Evolutionary conservation across 1,140 invertebrate genomes (phyloP), one percentile per base, ranked within the genome.

Genomic region (Dendrolimus punctatus): DNA sequence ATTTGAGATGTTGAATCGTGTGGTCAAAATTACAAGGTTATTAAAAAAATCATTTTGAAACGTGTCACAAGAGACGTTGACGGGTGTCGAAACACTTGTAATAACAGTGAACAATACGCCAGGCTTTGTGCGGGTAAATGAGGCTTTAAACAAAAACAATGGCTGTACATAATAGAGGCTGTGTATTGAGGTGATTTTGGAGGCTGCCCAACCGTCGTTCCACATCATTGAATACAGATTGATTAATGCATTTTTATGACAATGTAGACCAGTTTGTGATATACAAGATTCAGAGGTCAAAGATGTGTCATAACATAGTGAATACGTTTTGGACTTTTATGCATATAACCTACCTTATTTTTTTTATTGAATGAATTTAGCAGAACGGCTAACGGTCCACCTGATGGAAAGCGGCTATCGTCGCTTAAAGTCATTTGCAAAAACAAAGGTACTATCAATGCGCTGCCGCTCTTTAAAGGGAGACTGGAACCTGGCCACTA

Each of bases 11-110:
- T 46, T 46, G 46, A 37, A 41, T 40, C 49, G 36, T 40, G 60
- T 63, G 60, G 62, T 68, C 55, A 60, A 53, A 41, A 46, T 58
- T 47, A 60, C 71, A 74, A 80, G 68, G 73, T 69, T 62, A 66
- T 60, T 49, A 55, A 53, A 71, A 73, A 74, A 74, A 72, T 55
- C 57, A 58, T 67, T 71, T 72, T 70, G 64, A 69, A 73, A 68
- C 66, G 55, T 77, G 76, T 81, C 75, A 71, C 62, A 69, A 52
- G 50, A 48, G 53, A 74, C 64, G 60, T 66, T 80, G 77, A 79
- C 79, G 68, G 58, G 71, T 81, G 80, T 82, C 68, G 76, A 75
- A 80, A 80, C 71, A 73, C 68, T 73, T 73, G 70, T 57, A 60
- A 61, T 58, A 66, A 62, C 52, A 55, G 55, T 61, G 58, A 73